Percentiles rank a stretch among this genome's conserved stretches.
Conservation (phyloP, 2,888 invertebrate genomes). For the Chrysodeixis includens region DNA sequence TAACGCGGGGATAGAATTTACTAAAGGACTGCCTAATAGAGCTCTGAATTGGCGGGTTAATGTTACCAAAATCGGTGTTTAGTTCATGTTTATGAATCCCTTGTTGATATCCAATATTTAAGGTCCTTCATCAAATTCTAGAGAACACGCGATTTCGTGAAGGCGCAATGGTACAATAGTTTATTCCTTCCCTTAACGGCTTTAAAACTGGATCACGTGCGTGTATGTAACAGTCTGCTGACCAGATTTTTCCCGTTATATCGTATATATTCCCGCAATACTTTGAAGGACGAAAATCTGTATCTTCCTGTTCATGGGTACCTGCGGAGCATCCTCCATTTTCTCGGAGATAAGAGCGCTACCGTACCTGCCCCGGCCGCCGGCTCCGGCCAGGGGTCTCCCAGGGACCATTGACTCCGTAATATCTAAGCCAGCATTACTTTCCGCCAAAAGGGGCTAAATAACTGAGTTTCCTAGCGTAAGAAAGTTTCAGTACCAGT, state of each 20-base stretch:
- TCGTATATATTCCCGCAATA: slow-evolving; percentile 30
- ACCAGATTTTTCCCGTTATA: neutral
- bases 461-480: slow-evolving; percentile 27
- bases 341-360: slow-evolving; percentile 37
- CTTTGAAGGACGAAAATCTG: slow-evolving; percentile 22
- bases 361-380: slow-evolving; percentile 35
- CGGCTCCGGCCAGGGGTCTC: slow-evolving; percentile 40
- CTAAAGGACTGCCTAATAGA: neutral
- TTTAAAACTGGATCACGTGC: neutral
- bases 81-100: neutral
- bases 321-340: slow-evolving; percentile 28
- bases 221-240: neutral
- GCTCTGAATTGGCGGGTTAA: neutral
- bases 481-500: slow-evolving; percentile 20
- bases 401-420: slow-evolving; percentile 43
- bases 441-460: slow-evolving; percentile 31
- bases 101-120: too few species aligned
- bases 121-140: neutral
- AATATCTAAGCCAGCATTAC: slow-evolving; percentile 44
- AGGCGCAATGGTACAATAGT: neutral
- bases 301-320: slow-evolving; percentile 19
- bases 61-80: neutral
- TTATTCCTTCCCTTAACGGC: too few species aligned
- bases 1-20: slow-evolving; percentile 25
- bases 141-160: neutral